Evolutionary conservation across 2,888 invertebrate species (phyloP), one percentile per base, ranked within the genome.

Genomic region (Octonoba sinensis): DNA sequence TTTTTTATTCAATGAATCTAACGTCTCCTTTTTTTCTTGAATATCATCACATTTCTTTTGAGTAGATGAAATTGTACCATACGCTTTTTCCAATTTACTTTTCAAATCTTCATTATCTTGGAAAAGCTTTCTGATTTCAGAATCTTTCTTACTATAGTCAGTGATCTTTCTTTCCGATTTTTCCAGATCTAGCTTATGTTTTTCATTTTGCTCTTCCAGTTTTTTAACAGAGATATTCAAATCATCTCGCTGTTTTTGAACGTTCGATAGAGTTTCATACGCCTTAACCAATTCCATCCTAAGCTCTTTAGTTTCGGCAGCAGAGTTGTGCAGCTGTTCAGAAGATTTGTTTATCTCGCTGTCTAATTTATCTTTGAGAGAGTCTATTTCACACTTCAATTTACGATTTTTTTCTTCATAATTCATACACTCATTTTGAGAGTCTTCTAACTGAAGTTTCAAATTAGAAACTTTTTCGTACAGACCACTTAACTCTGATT

Each of bases 361-460:
- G 3, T 83, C 82, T 65, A 83, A 47, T 74, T 83, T 73, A 47
- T 78, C 73, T 66, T 83, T 74, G 20, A 76, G 4, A 15, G 59
- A 24, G 51, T 83, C 73, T 1, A 78, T 24, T 65, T 83, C 83
- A 8, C 46, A 66, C 44, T 77, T 67, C 20, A 77, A 18, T 74
- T 83, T 83, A 12, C 74, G 54, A 47, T 83, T 77, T 47, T 65
- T 66, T 18, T 83, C 83, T 70, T 83, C 83, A 18, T 71, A 27
- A 51, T 51, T 83, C 83, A 82, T 82, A 18, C 66, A 76, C 60
- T 76, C 76, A 60, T 82, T 82, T 47, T 82, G 76, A 20, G 82
- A 82, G 49, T 82, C 76, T 76, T 82, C 82, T 4, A 82, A 49
- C 15, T 82, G 75, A 0, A 82, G 56, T 62, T 82, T 82, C 24